These are phyloP conservation scores for Crotalus viridis DNA, from an alignment of 2,113 vertebrate species.

Conservation along the genomic window DNA sequence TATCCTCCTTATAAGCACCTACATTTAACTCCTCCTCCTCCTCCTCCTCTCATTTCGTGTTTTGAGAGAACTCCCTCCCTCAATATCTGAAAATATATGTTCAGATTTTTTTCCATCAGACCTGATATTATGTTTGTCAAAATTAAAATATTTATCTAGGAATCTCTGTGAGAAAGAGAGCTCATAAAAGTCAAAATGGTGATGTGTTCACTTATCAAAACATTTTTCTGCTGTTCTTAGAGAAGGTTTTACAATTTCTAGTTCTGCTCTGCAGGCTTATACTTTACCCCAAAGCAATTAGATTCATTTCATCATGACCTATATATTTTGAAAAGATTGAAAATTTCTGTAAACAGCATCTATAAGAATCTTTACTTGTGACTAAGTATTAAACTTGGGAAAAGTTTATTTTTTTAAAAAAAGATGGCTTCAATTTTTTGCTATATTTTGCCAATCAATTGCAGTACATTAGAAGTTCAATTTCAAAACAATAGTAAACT, in stretches of 20 bases:
- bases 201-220: background rate
- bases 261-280: background rate
- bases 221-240: background rate
- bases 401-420: background rate
- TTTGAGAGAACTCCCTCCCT: background rate
- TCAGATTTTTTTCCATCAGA: background rate
- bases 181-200: background rate
- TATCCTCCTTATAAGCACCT: background rate
- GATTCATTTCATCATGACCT: background rate
- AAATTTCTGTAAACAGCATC: background rate
- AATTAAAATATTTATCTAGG: background rate
- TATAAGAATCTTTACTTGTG: background rate
- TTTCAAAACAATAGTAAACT: background rate
- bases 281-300: conserved; percentile 13
- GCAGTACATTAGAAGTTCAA: background rate
- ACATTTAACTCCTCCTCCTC: background rate
- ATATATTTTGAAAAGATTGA: conserved; percentile 10
- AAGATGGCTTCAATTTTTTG: background rate
- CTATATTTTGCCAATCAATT: conserved; percentile 1
- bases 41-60: background rate
- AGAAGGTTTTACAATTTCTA: background rate
- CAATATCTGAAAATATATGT: background rate
- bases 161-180: background rate
- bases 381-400: background rate
- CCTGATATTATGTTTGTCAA: background rate